These are phyloP conservation scores for Pipa parva DNA, from an alignment of 2,113 vertebrate genomes.

Conservation along the genomic window DNA sequence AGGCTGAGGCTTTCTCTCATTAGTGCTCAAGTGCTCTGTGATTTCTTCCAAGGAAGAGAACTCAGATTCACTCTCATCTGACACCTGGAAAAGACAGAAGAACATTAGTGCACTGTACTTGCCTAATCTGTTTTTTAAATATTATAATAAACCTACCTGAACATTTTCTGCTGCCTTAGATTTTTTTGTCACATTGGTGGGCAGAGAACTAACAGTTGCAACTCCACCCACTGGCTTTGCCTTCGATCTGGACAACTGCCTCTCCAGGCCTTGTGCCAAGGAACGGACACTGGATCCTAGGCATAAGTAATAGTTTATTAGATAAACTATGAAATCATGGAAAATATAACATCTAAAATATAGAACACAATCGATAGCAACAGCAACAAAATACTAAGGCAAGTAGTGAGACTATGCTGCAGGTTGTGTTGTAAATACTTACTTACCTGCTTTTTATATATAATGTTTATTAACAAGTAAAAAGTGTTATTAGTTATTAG, in stretches of 20 bases:
- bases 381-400: no score
- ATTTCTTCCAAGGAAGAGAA: slow-evolving; percentile 59
- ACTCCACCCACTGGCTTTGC: slow-evolving; percentile 45
- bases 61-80: slow-evolving; percentile 56
- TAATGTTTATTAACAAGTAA: no score
- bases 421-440: no score
- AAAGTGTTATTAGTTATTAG: no score
- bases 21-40: slow-evolving; percentile 37
- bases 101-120: neutral
- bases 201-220: slow-evolving; percentile 34
- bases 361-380: neutral
- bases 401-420: no score
- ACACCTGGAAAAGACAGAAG: slow-evolving; percentile 31
- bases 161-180: neutral
- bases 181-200: neutral
- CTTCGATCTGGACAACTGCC: slow-evolving; percentile 31
- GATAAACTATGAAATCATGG: no score
- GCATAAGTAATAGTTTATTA: neutral
- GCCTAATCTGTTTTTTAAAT: neutral
- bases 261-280: slow-evolving; percentile 49
- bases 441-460: no score
- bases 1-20: slow-evolving; percentile 24
- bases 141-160: slow-evolving; percentile 36
- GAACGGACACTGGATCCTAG: slow-evolving; percentile 54
- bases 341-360: no score